Evolutionary conservation across 2,113 vertebrate species (phyloP), one percentile per base, ranked within the genome.

Genomic region (Sinocyclocheilus maitianheensis): DNA sequence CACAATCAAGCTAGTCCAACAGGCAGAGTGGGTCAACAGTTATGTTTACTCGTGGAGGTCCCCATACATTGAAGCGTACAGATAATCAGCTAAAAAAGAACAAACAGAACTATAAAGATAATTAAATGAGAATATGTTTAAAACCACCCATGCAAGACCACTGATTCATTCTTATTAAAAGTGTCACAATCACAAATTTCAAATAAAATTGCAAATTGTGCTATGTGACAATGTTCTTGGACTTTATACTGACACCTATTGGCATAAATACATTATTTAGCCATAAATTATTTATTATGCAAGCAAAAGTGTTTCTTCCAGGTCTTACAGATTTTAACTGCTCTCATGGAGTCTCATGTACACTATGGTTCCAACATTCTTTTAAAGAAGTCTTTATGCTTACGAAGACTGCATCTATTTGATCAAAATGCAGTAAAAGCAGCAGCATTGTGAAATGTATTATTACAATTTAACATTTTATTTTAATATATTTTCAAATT

Each of bases 31-130:
- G 69, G 34, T 69, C 80, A 63, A 55, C 72, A 67, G 63, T 46
- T 60, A 53, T 30, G 72, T 77, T 22, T 83, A 55, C 30, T 60
- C 8, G 37, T 78, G 22, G 84, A 74, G 53, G 62, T 85, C 84
- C 53, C 20, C 24, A 58, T 77, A 58, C 60, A 67, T 58, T 10
- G 51, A 71, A 71, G 81, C 46, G 3, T 53, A 22, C 10, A 37
- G 46, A 67, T 69, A 51, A 82, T 65, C 11, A 26, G 18, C 5
- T 55, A 24, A 76, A 76, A 26, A 51, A 77, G 26, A 77, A 77
- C 51, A 34, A 55, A 77, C 5, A 24, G 5, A 75, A 24, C 34
- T 51, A 55, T 77, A 22, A 3, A 34, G 18, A 71, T 71, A 53
- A 51, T 82, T 71, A 71, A 51, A 71, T 71, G 46, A 53, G 26